These are phyloP conservation scores for Lutraria lutraria DNA, from an alignment of 2,888 invertebrate genomes.

Conservation along the genomic window DNA sequence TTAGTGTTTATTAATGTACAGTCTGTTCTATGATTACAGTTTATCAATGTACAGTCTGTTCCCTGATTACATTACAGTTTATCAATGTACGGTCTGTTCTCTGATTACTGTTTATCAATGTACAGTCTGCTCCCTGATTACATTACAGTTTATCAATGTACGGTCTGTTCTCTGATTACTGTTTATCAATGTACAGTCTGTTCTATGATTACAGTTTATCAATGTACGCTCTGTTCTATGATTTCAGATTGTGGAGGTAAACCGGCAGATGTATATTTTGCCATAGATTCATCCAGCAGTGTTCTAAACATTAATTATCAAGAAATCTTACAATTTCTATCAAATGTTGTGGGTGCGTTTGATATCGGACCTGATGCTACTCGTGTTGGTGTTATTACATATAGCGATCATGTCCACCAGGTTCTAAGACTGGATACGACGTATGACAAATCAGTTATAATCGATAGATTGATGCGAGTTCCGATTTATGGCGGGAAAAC, in stretches of 20 bases:
- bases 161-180: background rate
- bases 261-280: conserved; percentile 73
- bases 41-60: too few species aligned
- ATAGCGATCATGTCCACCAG: conserved; percentile 68
- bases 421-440: conserved; percentile 70
- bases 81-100: background rate
- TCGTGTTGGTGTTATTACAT: conserved; percentile 76
- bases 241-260: conserved; percentile 73
- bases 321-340: conserved; percentile 76
- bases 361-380: conserved; percentile 71
- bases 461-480: conserved; percentile 59
- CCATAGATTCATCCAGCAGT: conserved; percentile 76
- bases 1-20: background rate
- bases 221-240: background rate
- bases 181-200: background rate
- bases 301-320: conserved; percentile 72
- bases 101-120: background rate
- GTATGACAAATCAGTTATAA: conserved; percentile 57
- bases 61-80: too few species aligned
- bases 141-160: conserved; percentile 28
- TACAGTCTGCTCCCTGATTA: background rate
- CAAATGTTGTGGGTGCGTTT: conserved; percentile 72
- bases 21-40: conserved; percentile 49
- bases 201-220: background rate
- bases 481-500: conserved; percentile 67